Evolutionary conservation across 1,140 invertebrate species (phyloP).

Genomic region (Brachionus angularis): DNA sequence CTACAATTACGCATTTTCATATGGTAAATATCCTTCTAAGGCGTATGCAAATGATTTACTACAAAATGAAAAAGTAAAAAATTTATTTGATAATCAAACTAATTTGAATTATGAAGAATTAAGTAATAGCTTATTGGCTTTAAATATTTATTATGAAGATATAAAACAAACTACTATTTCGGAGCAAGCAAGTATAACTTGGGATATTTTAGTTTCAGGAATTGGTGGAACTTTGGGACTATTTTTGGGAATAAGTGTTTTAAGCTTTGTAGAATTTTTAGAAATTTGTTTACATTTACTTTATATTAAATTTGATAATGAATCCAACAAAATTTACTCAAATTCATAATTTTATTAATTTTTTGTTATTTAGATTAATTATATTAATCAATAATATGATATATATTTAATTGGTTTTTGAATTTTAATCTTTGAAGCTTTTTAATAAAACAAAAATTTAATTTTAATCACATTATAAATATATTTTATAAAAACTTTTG

Average conservation of each 20-base stretch:
- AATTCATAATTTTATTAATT: too few relatives aligned
- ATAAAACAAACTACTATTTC: conserved; percentile 11
- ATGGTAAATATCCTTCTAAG: background rate
- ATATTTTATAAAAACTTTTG: too few relatives aligned
- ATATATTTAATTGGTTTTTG: too few relatives aligned
- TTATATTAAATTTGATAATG: too few relatives aligned
- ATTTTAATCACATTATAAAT: too few relatives aligned
- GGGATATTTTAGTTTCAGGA: background rate
- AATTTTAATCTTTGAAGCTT: too few relatives aligned
- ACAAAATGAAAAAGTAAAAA: background rate
- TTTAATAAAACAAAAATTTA: too few relatives aligned
- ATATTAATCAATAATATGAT: too few relatives aligned
- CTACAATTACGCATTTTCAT: background rate
- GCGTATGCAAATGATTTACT: background rate
- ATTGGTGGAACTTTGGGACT: conserved; percentile 36
- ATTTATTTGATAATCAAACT: background rate
- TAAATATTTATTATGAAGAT: conserved; percentile 31
- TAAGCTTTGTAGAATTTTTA: conserved; percentile 28
- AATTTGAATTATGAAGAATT: conserved; percentile 17
- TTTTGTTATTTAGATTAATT: too few relatives aligned
- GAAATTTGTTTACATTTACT: conserved; percentile 12
- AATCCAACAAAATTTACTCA: too few relatives aligned
- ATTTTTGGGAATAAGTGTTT: conserved; percentile 30
- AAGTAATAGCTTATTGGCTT: background rate
- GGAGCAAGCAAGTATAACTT: background rate